These are phyloP conservation scores for Centropus unirufus DNA, from an alignment of 2,113 vertebrate species.

Conservation along the genomic window DNA sequence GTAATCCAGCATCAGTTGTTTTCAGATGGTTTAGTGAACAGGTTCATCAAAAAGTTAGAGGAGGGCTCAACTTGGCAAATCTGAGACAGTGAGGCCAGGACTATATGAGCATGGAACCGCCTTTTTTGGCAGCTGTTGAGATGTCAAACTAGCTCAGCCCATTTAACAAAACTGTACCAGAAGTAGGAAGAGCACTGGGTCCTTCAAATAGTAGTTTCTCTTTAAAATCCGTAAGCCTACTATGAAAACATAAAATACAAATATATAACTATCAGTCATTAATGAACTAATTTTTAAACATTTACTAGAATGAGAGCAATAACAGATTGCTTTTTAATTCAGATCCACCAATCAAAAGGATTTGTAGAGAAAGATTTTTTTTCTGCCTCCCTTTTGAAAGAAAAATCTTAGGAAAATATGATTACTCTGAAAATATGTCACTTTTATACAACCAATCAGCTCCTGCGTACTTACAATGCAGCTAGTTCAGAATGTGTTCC, in stretches of 20 bases:
- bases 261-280: neutral
- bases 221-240: neutral
- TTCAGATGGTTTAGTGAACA: neutral
- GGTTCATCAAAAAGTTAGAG: neutral
- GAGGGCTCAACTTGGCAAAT: neutral
- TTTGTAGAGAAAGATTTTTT: neutral
- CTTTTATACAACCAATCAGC: accelerated
- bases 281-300: neutral
- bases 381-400: neutral
- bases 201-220: neutral
- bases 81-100: accelerated
- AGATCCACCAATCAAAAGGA: neutral
- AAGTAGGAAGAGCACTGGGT: neutral
- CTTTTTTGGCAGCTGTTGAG: neutral
- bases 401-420: neutral
- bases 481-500: neutral
- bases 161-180: neutral
- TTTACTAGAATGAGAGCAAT: neutral
- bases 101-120: neutral
- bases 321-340: neutral
- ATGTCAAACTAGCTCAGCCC: neutral
- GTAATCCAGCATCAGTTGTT: neutral
- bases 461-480: neutral
- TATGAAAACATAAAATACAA: neutral
- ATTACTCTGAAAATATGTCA: neutral